Evolutionary conservation across 2,888 invertebrate genomes (phyloP), one percentile per base, ranked within the genome.

Genomic region (Achlya flavicornis): DNA sequence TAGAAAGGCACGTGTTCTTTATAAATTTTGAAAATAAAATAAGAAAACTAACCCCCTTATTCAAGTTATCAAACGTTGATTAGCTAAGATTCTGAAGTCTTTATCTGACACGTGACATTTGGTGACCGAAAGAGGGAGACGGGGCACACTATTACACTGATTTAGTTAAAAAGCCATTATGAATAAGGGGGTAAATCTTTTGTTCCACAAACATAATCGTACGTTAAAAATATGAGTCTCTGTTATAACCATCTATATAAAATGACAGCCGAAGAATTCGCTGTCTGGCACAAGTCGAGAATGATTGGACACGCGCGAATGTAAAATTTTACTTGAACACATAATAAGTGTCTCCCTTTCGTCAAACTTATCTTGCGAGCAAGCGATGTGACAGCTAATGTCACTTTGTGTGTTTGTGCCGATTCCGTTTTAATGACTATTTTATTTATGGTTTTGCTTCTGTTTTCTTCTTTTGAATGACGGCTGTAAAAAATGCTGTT

Each of bases 251-350:
- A 41, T 1, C 41, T 12, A 46, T 46, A 46, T n/a, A 7, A 46
- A 46, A 46, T 43, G n/a, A 46, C 46, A n/a, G 46, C n/a, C 46
- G 46, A 46, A 46, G n/a, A n/a, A 46, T 46, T 19, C 7, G 53
- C 53, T 10, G 19, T 53, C 10, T n/a, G 53, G 19, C 53, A 53
- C 19, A 53, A 19, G 10, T 1, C 64, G 66, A 63, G 68, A 74
- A 65, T 66, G 71, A 74, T 73, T 69, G 72, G 77, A 75, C 74
- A 67, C 63, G 32, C 32, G n/a, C 46, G 60, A 65, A 66, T 72
- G 73, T 75, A 71, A 75, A 75, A 70, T 64, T 72, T 68, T 73
- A 73, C 68, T 67, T 63, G 70, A 64, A 73, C 75, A 72, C 76
- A 71, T 76, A 76, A 78, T 79, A 76, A 74, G 67, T 66, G 79